phyloP scores from a whole-genome alignment of 1,140 invertebrate species.

The Belonocnema kinseyi region DNA sequence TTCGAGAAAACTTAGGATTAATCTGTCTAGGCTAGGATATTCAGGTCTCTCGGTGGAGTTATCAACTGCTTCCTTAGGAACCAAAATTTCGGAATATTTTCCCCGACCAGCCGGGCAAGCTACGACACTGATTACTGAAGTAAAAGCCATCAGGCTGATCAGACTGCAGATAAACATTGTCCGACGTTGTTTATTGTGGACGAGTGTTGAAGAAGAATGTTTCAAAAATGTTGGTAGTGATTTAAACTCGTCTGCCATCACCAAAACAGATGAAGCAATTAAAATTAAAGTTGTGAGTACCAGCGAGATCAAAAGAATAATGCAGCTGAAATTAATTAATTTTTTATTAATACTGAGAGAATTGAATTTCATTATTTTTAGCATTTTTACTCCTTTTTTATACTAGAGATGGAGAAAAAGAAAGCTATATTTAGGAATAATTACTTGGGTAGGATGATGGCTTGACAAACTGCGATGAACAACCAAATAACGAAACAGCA shows the following conservation, averaged over 20 bases:
- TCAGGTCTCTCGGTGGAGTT: constrained; percentile 37
- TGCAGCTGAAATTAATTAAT: constrained; percentile 72
- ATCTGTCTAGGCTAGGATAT: constrained; percentile 51
- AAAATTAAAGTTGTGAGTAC: constrained; percentile 81
- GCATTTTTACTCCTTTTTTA: not conserved
- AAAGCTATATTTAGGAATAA: constrained; percentile 52
- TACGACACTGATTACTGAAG: constrained; percentile 68
- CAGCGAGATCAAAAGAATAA: constrained; percentile 77
- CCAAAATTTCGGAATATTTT: constrained; percentile 40
- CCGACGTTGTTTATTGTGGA: constrained; percentile 81
- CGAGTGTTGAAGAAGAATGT: constrained; percentile 83
- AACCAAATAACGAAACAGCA: constrained; percentile 94
- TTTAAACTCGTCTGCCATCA: constrained; percentile 91
- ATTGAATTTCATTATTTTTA: constrained; percentile 7
- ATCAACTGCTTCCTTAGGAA: constrained; percentile 38
- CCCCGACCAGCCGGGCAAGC: constrained; percentile 57
- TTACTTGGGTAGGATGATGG: constrained; percentile 86
- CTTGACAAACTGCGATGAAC: constrained; percentile 88
- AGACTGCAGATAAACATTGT: constrained; percentile 88
- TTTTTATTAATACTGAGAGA: constrained; percentile 12
- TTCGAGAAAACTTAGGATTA: constrained; percentile 66
- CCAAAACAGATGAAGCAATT: constrained; percentile 82
- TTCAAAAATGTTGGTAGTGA: constrained; percentile 80
- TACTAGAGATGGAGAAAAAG: not conserved
- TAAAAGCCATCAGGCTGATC: constrained; percentile 84